These are phyloP conservation scores for Cherax destructor DNA, from an alignment of 1,140 invertebrate species.

Conservation along the genomic window DNA sequence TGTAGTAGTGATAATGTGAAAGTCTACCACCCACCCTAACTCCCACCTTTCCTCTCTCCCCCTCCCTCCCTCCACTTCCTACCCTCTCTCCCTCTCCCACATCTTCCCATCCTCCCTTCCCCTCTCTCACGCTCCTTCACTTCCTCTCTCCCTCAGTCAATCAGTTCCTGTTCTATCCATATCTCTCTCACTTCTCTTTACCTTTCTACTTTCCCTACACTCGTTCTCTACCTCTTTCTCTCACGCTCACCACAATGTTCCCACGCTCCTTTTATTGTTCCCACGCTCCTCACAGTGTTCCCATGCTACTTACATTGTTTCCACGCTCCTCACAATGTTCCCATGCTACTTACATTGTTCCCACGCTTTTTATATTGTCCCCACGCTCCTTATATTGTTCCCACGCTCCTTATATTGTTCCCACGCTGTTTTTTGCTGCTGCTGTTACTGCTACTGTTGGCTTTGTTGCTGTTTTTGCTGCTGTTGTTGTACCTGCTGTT, in stretches of 20 bases:
- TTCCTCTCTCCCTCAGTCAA: neutral
- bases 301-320: neutral
- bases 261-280: neutral
- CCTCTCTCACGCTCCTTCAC: neutral
- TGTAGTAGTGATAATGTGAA: no score
- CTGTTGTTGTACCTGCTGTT: no score
- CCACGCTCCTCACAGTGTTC: neutral
- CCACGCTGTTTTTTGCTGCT: no score
- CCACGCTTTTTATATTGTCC: neutral
- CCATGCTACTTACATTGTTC: neutral
- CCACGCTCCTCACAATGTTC: neutral
- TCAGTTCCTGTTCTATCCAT: neutral
- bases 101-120: neutral
- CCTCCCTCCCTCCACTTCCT: neutral
- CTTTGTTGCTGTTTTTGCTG: no score
- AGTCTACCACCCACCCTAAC: neutral
- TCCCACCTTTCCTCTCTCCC: neutral
- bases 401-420: no score
- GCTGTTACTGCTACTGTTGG: no score
- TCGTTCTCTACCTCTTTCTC: neutral
- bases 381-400: neutral
- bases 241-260: neutral
- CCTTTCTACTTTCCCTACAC: neutral
- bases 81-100: neutral
- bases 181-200: constrained; percentile 3